These are phyloP conservation scores for Lophius americanus DNA, from an alignment of 2,797 vertebrate species.

Conservation along the genomic window DNA sequence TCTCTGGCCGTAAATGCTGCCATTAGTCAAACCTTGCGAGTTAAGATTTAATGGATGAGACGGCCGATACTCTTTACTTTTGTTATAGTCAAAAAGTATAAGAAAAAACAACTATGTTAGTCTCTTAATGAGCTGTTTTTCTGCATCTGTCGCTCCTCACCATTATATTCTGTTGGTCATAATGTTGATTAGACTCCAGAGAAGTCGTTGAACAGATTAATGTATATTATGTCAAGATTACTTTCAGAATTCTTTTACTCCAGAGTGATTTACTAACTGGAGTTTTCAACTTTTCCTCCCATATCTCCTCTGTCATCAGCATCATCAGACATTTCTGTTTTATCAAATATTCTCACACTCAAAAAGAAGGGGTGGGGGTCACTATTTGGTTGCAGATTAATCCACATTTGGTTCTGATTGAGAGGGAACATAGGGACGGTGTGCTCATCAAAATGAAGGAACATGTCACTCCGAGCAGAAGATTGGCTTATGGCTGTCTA, in stretches of 20 bases:
- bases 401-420: neutral
- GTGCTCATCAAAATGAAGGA: neutral
- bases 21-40: neutral
- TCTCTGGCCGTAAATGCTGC: conserved; percentile 5
- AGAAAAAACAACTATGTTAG: neutral
- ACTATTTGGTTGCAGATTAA: neutral
- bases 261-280: too few relatives aligned
- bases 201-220: too few relatives aligned
- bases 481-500: too few relatives aligned
- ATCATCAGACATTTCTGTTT: neutral
- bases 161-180: too few relatives aligned
- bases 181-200: too few relatives aligned
- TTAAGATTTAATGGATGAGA: neutral
- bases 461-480: too few relatives aligned
- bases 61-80: neutral
- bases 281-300: too few relatives aligned
- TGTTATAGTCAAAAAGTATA: neutral
- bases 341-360: neutral
- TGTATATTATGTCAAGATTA: too few relatives aligned
- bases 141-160: neutral
- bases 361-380: neutral
- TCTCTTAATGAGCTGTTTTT: too few relatives aligned
- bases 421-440: neutral
- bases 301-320: too few relatives aligned
- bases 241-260: too few relatives aligned